phyloP scores from a whole-genome alignment of 2,113 vertebrate genomes.

The Gymnogyps californianus region DNA sequence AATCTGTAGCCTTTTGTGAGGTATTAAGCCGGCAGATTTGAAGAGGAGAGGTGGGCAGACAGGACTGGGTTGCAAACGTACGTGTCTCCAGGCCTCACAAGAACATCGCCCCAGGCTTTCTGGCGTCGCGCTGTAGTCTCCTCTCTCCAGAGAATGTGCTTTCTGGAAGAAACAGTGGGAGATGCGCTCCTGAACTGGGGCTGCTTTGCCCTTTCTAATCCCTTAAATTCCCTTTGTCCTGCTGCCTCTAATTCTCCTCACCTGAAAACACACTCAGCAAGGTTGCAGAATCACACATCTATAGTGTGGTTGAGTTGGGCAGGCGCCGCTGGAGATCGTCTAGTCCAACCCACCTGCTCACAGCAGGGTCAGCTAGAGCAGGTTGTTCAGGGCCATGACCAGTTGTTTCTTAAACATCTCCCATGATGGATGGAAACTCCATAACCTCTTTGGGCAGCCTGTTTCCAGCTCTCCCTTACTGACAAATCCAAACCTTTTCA shows the following conservation, averaged over 20 bases:
- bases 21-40: background rate
- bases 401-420: background rate
- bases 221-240: background rate
- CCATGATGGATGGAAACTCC: background rate
- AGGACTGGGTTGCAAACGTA: background rate
- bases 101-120: background rate
- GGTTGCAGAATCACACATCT: background rate
- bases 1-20: background rate
- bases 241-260: background rate
- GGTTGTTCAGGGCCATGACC: background rate
- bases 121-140: background rate
- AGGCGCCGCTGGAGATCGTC: background rate
- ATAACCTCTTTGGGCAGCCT: background rate
- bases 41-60: background rate
- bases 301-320: rapidly evolving
- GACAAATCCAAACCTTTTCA: background rate
- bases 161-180: background rate
- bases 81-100: background rate
- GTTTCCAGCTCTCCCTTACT: background rate
- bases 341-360: background rate
- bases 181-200: background rate
- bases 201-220: background rate
- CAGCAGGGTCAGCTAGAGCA: background rate
- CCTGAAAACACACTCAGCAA: background rate
- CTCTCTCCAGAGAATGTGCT: background rate